These are phyloP conservation scores for Tamias sibiricus DNA, from an alignment of 2,113 vertebrate species.

Conservation along the genomic window DNA sequence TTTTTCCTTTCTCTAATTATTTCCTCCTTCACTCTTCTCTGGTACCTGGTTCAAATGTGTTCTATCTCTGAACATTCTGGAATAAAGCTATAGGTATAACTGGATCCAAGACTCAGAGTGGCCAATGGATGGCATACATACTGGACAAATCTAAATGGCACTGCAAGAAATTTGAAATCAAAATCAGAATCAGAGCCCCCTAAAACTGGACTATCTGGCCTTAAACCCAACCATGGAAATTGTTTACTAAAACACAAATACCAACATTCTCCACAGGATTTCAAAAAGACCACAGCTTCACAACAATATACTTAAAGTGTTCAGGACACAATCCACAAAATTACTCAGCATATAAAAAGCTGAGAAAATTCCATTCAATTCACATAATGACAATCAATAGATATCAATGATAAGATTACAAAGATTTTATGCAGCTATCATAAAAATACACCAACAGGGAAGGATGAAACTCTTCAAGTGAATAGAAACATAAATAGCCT, in stretches of 20 bases:
- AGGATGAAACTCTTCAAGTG: background rate
- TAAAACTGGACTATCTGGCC: background rate
- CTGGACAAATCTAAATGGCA: background rate
- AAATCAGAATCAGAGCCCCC: background rate
- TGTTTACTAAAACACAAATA: background rate
- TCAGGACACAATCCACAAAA: background rate
- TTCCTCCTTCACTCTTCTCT: background rate
- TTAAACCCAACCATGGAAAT: background rate
- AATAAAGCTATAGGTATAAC: background rate
- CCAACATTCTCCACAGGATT: background rate
- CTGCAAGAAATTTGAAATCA: background rate
- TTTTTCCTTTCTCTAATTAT: background rate
- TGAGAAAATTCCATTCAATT: background rate
- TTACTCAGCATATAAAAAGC: background rate
- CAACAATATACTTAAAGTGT: background rate
- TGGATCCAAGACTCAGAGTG: background rate
- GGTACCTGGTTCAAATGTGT: background rate
- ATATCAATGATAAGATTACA: background rate
- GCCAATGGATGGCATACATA: background rate
- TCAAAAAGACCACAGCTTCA: background rate
- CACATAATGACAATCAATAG: background rate
- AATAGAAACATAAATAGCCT: background rate
- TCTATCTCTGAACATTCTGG: background rate
- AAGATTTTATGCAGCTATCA: background rate
- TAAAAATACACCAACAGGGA: background rate